These are phyloP conservation scores for Bibio marci DNA, from an alignment of 2,888 invertebrate genomes.

Conservation along the genomic window DNA sequence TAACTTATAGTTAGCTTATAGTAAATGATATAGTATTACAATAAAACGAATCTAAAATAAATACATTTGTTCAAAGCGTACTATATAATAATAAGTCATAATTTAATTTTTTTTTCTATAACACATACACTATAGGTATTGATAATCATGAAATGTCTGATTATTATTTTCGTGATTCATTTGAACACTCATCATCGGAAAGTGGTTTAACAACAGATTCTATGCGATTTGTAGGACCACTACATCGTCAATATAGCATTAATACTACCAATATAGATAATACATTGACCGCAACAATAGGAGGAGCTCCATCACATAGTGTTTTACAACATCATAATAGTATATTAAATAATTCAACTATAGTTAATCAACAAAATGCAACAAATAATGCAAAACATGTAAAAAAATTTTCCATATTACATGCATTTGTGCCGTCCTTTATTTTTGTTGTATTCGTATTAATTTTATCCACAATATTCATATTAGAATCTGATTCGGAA, in stretches of 20 bases:
- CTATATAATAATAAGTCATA: neutral
- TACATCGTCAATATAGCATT: slow-evolving; percentile 10
- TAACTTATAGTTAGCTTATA: no score
- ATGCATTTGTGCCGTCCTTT: slow-evolving; percentile 62
- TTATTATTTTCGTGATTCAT: slow-evolving; percentile 57
- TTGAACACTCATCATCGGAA: slow-evolving; percentile 66
- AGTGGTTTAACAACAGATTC: slow-evolving; percentile 36
- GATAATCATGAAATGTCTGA: slow-evolving; percentile 35
- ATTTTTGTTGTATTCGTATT: slow-evolving; percentile 53
- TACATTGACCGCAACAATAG: neutral
- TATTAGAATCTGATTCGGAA: slow-evolving; percentile 65
- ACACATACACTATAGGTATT: slow-evolving; percentile 14
- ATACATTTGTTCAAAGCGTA: neutral
- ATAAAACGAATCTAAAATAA: no score
- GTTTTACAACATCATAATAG: slow-evolving; percentile 5
- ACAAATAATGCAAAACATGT: slow-evolving; percentile 24
- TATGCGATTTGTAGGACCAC: slow-evolving; percentile 1
- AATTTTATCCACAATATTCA: slow-evolving; percentile 46
- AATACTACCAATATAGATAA: neutral
- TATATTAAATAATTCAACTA: slow-evolving; percentile 12
- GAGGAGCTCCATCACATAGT: neutral
- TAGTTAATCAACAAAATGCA: slow-evolving; percentile 15
- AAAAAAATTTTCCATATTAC: slow-evolving; percentile 43
- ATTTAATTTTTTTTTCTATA: neutral
- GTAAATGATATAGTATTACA: no score